Evolutionary conservation across 1,140 invertebrate genomes (phyloP).

Genomic region (Anoplolepis gracilipes): DNA sequence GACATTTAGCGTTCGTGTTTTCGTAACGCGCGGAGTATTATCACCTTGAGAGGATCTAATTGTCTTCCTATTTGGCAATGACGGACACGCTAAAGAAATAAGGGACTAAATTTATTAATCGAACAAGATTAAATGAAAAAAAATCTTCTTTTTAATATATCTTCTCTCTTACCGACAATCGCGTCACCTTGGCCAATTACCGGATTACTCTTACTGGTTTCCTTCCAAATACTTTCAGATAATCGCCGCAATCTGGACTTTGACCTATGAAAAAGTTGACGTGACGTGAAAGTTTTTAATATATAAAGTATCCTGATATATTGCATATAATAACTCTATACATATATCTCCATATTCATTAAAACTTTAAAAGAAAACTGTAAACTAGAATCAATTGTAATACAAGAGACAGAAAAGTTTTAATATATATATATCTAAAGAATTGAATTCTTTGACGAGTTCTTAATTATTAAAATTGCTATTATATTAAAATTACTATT

Average conservation of each 20-base stretch:
- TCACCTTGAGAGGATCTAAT: slow-evolving; percentile 49
- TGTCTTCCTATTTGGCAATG: slow-evolving; percentile 65
- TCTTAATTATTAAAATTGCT: neutral
- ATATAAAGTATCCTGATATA: neutral
- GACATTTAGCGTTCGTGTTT: slow-evolving; percentile 45
- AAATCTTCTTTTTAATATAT: neutral
- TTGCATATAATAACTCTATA: neutral
- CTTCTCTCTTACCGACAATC: slow-evolving; percentile 70
- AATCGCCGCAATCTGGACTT: slow-evolving; percentile 81
- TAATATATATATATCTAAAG: neutral
- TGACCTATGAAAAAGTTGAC: slow-evolving; percentile 78
- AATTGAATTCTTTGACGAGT: neutral
- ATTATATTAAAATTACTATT: slow-evolving; percentile 8
- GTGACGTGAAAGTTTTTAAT: neutral
- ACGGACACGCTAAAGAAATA: slow-evolving; percentile 30
- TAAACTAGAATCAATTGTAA: neutral
- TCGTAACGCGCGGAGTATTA: slow-evolving; percentile 35
- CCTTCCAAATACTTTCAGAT: slow-evolving; percentile 82
- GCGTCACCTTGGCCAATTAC: slow-evolving; percentile 75
- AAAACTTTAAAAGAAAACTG: too few relatives aligned
- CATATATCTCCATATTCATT: neutral
- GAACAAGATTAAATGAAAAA: neutral
- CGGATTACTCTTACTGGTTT: slow-evolving; percentile 62
- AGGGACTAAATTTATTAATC: neutral
- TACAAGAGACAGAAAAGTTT: neutral